phyloP scores from a whole-genome alignment of 2,888 invertebrate species.

The Polymixis lichenea region DNA sequence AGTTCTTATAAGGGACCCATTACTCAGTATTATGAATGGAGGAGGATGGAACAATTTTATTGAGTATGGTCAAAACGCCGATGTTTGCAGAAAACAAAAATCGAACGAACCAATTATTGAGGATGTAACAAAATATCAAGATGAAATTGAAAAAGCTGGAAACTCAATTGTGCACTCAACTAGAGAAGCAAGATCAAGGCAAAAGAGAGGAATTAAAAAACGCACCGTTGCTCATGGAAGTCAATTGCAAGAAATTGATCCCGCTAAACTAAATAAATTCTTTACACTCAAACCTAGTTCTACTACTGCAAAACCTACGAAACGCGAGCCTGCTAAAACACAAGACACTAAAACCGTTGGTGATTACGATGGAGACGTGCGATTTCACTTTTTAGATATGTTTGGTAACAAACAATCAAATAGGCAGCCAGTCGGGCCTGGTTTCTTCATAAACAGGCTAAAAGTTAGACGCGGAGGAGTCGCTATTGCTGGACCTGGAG shows the following conservation, averaged over 20 bases:
- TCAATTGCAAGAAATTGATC: conserved; percentile 71
- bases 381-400: conserved; percentile 77
- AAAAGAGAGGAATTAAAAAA: conserved; percentile 81
- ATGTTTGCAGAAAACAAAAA: conserved; percentile 87
- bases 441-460: conserved; percentile 92
- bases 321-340: conserved; percentile 67
- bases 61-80: conserved; percentile 91
- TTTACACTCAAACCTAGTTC: conserved; percentile 71
- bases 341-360: conserved; percentile 72
- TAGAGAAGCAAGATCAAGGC: conserved; percentile 67
- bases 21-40: conserved; percentile 86
- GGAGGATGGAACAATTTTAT: conserved; percentile 90
- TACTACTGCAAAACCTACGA: conserved; percentile 73
- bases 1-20: conserved; percentile 90
- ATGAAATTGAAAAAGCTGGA: conserved; percentile 37
- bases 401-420: conserved; percentile 77
- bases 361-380: conserved; percentile 74
- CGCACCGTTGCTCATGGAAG: conserved; percentile 75
- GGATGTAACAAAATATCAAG: conserved; percentile 28
- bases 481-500: conserved; percentile 95
- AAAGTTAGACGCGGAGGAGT: conserved; percentile 94
- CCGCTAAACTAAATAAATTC: conserved; percentile 76
- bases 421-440: conserved; percentile 87
- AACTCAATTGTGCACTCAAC: conserved; percentile 47
- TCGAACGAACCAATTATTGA: conserved; percentile 60